Evolutionary conservation across 2,888 invertebrate species (phyloP), one percentile per base, ranked within the genome.

Genomic region (Gymnocheta viridis): DNA sequence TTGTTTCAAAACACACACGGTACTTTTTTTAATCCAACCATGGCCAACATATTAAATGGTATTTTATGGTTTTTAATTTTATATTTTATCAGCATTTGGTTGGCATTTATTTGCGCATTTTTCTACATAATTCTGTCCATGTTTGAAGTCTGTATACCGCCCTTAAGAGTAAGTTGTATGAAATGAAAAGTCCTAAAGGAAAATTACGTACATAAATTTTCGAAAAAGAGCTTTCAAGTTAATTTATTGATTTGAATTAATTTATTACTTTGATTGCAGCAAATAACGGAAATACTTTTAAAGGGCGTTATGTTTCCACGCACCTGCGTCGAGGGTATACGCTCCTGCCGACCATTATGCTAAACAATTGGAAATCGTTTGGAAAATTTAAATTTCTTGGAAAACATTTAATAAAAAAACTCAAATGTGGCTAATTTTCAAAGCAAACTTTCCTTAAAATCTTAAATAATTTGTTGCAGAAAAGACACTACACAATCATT

Each of bases 281-380:
- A 44, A 9, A 2, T 58, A 38, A 27, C 72, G 7, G 66, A 72
- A 1, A 1, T 80, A 4, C 27, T 73, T 7, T 22, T 73, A 29
- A 66, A 72, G 10, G 80, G 80, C 12, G 12, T 79, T 19, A 79
- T 79, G 64, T 72, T 79, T 12, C 79, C 79, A 17, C 64, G 64
- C 10, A 58, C 49, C 24, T 72, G 72, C 56, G 38, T 56, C 24
- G 14, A 58, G 29, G 72, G 64, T 3, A 64, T 72, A 0, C 19
- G 24, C n/a, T 29, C 29, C 27, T 69, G 69, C 32, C 32, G 1
- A 0, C 78, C 69, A 5, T 41, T 78, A 22, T 69, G 38, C 17
- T 67, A 19, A 66, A 29, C 14, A 3, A 22, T 19, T 35, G 9
- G 27, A 7, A 41, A 17, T n/a, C n/a, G 4, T 4, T n/a, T 6